A percentile compares a stretch with the other conserved stretches of the same genome.
These are phyloP conservation scores for Diplodus puntazzo DNA, from an alignment of 2,797 vertebrate genomes.

Conservation along the genomic window DNA sequence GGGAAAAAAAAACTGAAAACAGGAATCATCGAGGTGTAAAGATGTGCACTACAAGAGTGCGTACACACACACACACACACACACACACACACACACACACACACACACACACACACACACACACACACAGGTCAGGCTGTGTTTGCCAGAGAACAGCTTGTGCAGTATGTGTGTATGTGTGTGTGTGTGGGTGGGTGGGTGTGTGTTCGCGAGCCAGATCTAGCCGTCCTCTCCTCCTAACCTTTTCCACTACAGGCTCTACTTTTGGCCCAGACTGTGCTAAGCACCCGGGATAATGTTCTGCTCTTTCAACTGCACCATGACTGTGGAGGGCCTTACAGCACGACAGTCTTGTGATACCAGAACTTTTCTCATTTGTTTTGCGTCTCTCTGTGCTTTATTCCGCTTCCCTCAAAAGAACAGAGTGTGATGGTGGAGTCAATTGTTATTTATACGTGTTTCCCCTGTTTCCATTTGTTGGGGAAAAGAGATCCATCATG, in stretches of 20 bases:
- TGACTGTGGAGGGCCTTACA: slow-evolving; percentile 42
- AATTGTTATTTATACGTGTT: neutral
- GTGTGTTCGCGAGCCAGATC: slow-evolving; percentile 47
- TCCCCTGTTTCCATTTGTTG: neutral
- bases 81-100: neutral
- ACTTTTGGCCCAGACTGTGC: slow-evolving; percentile 60
- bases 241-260: slow-evolving; percentile 77
- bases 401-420: slow-evolving; percentile 26
- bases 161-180: slow-evolving; percentile 54
- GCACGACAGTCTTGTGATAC: slow-evolving; percentile 48
- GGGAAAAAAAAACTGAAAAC: slow-evolving; percentile 41
- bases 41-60: slow-evolving; percentile 32
- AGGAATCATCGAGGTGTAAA: slow-evolving; percentile 60
- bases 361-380: slow-evolving; percentile 24
- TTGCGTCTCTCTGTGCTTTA: neutral
- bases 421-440: slow-evolving; percentile 35
- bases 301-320: slow-evolving; percentile 67
- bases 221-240: slow-evolving; percentile 69
- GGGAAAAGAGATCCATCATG: neutral
- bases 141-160: slow-evolving; percentile 71
- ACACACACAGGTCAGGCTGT: slow-evolving; percentile 44
- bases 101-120: neutral
- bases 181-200: slow-evolving; percentile 20
- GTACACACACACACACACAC: slow-evolving; percentile 28
- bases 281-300: slow-evolving; percentile 70